Evolutionary conservation across 2,888 invertebrate genomes (phyloP), one percentile per base, ranked within the genome.

Genomic region (Achlya flavicornis): DNA sequence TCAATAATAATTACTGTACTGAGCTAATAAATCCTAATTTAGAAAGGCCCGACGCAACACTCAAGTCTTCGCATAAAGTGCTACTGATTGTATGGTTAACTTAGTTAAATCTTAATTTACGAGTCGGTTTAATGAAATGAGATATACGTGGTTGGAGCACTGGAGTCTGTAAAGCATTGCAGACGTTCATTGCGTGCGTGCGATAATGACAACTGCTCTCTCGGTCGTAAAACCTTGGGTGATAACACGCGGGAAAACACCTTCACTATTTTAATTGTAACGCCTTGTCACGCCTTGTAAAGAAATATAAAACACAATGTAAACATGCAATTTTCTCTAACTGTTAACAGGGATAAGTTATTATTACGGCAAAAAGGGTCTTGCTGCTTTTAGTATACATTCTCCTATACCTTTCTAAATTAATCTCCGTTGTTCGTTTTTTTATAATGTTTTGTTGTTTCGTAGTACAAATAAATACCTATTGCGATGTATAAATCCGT

Each of bases 91-190:
- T 33, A 43, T 43, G 58, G 57, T 63, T 67, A 61, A 66, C 62
- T 72, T 67, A 64, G 58, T 74, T 75, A 71, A 70, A 72, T 70
- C 69, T 70, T 74, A 69, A 76, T 80, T 79, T 75, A 70, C 72
- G 70, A 66, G 62, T 61, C 33, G 61, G 62, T 64, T 71, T 71
- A 74, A 76, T 72, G 66, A 69, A 74, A 73, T 61, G 61, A 62
- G 63, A 67, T 48, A 65, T 64, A 68, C 65, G 64, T 73, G 73
- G 78, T 75, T 79, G 66, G 66, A n/a, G n/a, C n/a, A n/a, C n/a
- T n/a, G n/a, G n/a, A 71, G 67, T 70, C 64, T 64, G 64, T 75
- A 68, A 72, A 66, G 69, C 66, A 53, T 35, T 26, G 59, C 48
- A 61, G 63, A 64, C 58, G 60, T 72, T 68, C 69, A 69, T 74